Percentiles rank a stretch among this genome's conserved stretches.
Evolutionary conservation across 2,888 invertebrate species (phyloP).

Genomic region (Mesodorylaimus sp.): DNA sequence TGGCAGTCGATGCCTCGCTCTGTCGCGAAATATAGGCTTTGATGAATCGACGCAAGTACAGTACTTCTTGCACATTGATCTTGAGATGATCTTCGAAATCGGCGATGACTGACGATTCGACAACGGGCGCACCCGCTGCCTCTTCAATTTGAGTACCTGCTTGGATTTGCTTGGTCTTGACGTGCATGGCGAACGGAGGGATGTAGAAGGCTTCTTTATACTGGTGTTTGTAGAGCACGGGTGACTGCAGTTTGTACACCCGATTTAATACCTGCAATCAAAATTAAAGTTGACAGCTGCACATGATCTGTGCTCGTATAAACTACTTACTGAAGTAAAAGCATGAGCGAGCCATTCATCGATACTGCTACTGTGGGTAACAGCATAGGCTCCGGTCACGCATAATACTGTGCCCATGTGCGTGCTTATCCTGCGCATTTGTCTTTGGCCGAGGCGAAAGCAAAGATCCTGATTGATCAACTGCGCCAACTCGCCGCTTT

Average conservation of each 20-base stretch:
- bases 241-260: too few species aligned
- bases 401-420: too few species aligned
- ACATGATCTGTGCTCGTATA: too few species aligned
- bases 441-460: constrained; percentile 58
- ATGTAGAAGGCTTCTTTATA: constrained; percentile 90
- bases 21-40: constrained; percentile 62
- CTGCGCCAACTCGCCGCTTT: too few species aligned
- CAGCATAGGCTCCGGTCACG: too few species aligned
- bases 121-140: constrained; percentile 35
- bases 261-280: too few species aligned
- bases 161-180: constrained; percentile 79
- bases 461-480: constrained; percentile 74
- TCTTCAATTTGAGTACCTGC: constrained; percentile 35
- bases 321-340: too few species aligned
- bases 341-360: too few species aligned
- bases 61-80: constrained; percentile 53
- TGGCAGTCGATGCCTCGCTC: background rate
- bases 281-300: too few species aligned
- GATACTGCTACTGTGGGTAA: too few species aligned
- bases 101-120: constrained; percentile 89
- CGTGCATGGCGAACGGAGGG: constrained; percentile 72
- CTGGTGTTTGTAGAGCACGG: too few species aligned
- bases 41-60: constrained; percentile 91
- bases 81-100: constrained; percentile 94
- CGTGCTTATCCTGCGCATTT: constrained; percentile 38